These are phyloP conservation scores for Himalopsyche japonica DNA, from an alignment of 2,888 invertebrate species.

Conservation along the genomic window DNA sequence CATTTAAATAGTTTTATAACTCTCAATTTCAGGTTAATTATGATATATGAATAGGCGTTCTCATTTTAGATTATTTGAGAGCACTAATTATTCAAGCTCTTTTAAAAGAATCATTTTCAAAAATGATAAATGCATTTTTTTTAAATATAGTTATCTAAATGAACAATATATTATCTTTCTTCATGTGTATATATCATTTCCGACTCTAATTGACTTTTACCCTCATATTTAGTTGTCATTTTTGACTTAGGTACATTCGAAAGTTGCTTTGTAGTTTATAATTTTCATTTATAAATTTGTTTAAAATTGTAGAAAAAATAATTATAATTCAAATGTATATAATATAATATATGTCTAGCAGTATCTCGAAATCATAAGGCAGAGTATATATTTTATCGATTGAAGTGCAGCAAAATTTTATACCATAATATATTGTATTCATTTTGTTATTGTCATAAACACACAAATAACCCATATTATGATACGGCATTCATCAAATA, in stretches of 20 bases:
- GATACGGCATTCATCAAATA: too few species aligned
- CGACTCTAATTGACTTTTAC: neutral
- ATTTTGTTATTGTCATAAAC: too few species aligned
- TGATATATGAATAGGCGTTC: neutral
- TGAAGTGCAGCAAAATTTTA: too few species aligned
- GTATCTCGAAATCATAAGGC: too few species aligned
- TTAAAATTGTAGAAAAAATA: too few species aligned
- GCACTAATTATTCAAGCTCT: neutral
- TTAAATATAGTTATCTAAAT: neutral
- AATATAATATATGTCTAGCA: too few species aligned
- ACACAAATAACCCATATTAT: too few species aligned
- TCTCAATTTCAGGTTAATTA: neutral
- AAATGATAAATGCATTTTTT: neutral
- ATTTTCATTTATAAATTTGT: neutral
- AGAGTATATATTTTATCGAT: too few species aligned
- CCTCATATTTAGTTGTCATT: neutral
- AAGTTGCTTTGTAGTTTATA: neutral
- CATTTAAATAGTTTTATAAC: neutral
- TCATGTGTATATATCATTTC: neutral
- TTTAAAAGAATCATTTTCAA: neutral
- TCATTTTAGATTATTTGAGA: neutral
- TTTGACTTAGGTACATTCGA: neutral
- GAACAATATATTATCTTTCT: neutral
- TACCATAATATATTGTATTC: too few species aligned
- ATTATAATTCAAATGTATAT: too few species aligned